Base-by-base conservation (phyloP, 2,113 vertebrate genomes). In the Notarius quadriscutis region DNA sequence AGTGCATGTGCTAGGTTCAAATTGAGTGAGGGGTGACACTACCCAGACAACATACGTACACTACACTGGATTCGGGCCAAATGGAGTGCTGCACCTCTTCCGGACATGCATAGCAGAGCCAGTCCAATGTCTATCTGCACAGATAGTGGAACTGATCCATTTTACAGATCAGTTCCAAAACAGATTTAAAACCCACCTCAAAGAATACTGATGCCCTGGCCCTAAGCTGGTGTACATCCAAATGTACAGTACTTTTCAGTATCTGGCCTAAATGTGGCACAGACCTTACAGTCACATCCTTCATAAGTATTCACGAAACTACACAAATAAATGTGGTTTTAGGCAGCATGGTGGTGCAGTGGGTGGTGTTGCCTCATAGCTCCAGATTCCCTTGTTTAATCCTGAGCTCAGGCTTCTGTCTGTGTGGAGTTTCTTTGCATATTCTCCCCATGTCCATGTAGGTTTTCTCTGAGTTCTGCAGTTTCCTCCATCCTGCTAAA, bases 1-100 rank as follows among this genome's bases (percentile, higher is more conserved):
- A 92, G 92, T 90, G 93, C 90, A 92, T 93, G 92, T 91, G 91
- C 85, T 84, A 88, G 91, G 91, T 92, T 91, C 87, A 90, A 91
- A 92, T 89, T 92, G 92, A 93, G 90, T 89, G 84, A 91, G 90
- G 85, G 88, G 90, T 89, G 53, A 86, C 85, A 90, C 30, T 69
- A 79, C 77, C 11, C 72, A 81, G 62, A 69, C 72, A 22, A 41
- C 30, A 41, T 48, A 22, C 34, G 20, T 25, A 50, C 48, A 77
- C 48, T 77, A 25, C 48, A 25, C 20, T 78, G 51, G 22, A 79
- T 57, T 57, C 4, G 5, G n/a, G 57, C 9, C 34, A 62, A 41
- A 48, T 0, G 4, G 58, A 60, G 30, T 11, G 1, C 14, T 18
- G 14, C 41, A 79, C 15, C 51, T 48, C 5, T 7, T 27, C 25